Conservation (phyloP, 2,888 invertebrate genomes). For the Heliconius ethilla region DNA sequence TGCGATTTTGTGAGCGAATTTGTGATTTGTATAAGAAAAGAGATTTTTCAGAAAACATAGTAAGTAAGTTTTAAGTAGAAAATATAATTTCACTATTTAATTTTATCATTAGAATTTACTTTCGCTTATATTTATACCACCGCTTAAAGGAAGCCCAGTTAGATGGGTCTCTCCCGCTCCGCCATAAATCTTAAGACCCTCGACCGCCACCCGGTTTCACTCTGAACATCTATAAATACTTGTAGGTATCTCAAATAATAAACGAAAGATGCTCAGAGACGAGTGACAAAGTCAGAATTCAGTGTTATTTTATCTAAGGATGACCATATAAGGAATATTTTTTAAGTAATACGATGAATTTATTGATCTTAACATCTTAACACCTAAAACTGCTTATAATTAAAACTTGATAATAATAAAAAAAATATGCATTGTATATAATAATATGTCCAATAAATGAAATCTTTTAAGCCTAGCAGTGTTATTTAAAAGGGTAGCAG, state of each 20-base stretch:
- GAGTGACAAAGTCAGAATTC: slow-evolving; percentile 62
- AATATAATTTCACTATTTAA: neutral
- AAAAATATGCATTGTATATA: neutral
- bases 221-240: slow-evolving; percentile 81
- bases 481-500: slow-evolving; percentile 33
- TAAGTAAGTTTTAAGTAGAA: too few relatives aligned
- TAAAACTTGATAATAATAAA: neutral
- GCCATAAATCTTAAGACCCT: slow-evolving; percentile 81
- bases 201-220: slow-evolving; percentile 80
- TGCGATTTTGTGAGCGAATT: too few relatives aligned
- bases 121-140: slow-evolving; percentile 44
- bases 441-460: slow-evolving; percentile 1
- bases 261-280: slow-evolving; percentile 60
- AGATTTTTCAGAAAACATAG: too few relatives aligned
- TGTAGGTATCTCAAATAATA: slow-evolving; percentile 79
- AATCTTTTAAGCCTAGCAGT: slow-evolving; percentile 21
- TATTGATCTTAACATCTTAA: neutral
- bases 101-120: neutral
- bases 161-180: slow-evolving; percentile 80
- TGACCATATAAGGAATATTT: neutral
- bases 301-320: slow-evolving; percentile 1
- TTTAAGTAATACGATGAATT: neutral
- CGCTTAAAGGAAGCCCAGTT: slow-evolving; percentile 70
- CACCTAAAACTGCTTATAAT: neutral
- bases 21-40: too few relatives aligned